A percentile compares a stretch with the other conserved stretches of the same genome.
phyloP scores from a whole-genome alignment of 2,113 vertebrate species.

The Heterotilapia buettikoferi region DNA sequence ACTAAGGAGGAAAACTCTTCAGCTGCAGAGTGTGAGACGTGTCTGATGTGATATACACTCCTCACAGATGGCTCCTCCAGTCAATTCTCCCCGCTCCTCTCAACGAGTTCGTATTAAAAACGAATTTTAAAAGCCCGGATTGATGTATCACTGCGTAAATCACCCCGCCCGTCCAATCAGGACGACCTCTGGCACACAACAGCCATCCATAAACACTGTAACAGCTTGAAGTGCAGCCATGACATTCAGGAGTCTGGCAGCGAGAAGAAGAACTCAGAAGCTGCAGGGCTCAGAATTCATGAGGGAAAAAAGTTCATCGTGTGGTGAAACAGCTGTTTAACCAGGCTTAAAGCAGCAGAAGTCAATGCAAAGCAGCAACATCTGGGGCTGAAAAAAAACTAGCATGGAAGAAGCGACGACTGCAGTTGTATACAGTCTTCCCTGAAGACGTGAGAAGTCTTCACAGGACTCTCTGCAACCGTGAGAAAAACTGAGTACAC shows the following conservation, averaged over 20 bases:
- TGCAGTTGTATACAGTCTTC: neutral
- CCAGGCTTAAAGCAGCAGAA: conserved; percentile 9
- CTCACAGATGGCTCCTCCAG: neutral
- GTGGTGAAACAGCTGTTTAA: neutral
- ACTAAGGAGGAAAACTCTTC: neutral
- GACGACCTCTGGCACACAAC: conserved; percentile 11
- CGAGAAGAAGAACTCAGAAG: neutral
- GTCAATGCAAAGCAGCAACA: neutral
- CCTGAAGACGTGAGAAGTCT: fast-evolving
- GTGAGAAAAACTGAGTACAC: neutral
- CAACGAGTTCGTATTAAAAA: conserved; percentile 4
- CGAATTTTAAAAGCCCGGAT: neutral
- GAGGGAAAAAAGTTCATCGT: neutral
- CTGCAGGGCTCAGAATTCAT: neutral
- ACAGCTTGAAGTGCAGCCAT: neutral
- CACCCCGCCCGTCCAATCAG: conserved; percentile 18
- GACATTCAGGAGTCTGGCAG: neutral
- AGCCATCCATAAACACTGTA: conserved; percentile 22
- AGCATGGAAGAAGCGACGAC: neutral
- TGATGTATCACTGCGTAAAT: conserved; percentile 35
- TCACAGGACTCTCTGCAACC: neutral
- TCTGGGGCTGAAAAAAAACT: neutral
- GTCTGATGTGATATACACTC: neutral
- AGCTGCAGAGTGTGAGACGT: neutral
- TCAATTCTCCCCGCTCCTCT: neutral